These are phyloP conservation scores for Aplysia californica DNA, from an alignment of 1,140 invertebrate species.

Conservation along the genomic window DNA sequence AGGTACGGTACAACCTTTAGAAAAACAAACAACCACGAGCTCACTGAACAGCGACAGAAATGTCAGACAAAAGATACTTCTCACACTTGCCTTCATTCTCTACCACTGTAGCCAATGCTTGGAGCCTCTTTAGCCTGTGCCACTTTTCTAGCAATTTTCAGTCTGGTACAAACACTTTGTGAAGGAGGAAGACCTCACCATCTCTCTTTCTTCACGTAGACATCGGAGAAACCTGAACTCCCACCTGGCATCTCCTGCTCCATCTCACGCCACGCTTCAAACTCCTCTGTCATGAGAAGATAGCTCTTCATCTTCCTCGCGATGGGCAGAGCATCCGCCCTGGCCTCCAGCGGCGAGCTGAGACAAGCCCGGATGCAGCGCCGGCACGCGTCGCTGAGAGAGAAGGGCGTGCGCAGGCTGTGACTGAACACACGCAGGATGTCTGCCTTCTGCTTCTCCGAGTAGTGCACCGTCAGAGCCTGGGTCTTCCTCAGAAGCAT, in stretches of 20 bases:
- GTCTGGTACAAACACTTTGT: background rate
- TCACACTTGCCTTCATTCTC: background rate
- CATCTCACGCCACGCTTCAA: slow-evolving; percentile 33
- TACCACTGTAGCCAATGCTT: background rate
- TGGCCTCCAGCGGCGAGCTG: slow-evolving; percentile 36
- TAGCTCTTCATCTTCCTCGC: slow-evolving; percentile 55
- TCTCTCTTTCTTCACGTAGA: background rate
- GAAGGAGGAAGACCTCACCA: background rate
- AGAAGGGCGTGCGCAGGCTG: slow-evolving; percentile 38
- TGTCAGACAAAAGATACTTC: background rate
- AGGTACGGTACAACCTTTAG: no score
- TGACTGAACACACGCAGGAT: slow-evolving; percentile 47
- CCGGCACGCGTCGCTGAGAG: slow-evolving; percentile 49
- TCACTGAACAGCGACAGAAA: no score
- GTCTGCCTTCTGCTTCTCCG: slow-evolving; percentile 39
- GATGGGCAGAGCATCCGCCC: slow-evolving; percentile 44
- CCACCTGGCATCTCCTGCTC: slow-evolving; percentile 28
- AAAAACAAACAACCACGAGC: no score
- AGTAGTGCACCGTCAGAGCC: slow-evolving; percentile 47
- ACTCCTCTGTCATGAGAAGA: slow-evolving; percentile 47
- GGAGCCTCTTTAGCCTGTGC: background rate
- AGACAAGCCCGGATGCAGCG: slow-evolving; percentile 45
- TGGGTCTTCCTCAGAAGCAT: slow-evolving; percentile 43
- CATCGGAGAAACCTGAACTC: slow-evolving; percentile 9
- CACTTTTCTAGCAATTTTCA: no score